phyloP scores from a whole-genome alignment of 2,888 invertebrate species.

The Mythimna impura region DNA sequence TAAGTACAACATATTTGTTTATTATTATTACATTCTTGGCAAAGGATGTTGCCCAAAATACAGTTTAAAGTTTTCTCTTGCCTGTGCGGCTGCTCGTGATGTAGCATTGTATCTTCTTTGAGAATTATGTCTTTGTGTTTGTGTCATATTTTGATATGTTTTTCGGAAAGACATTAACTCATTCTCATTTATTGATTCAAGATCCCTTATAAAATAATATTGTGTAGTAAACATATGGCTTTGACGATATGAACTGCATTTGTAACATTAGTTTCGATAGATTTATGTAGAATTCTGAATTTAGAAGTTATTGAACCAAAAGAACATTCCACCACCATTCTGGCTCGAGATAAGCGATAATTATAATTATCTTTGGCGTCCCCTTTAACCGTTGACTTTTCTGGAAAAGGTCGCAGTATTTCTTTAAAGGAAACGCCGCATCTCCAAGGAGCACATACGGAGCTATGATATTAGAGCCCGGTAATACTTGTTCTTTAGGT shows the following conservation, averaged over 20 bases:
- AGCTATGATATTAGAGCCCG: slow-evolving; percentile 45
- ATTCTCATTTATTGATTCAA: slow-evolving; percentile 54
- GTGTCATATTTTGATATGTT: slow-evolving; percentile 45
- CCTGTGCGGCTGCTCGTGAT: slow-evolving; percentile 56
- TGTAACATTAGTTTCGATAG: slow-evolving; percentile 53
- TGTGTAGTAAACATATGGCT: slow-evolving; percentile 57
- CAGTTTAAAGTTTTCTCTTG: slow-evolving; percentile 53
- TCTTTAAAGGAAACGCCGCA: slow-evolving; percentile 57
- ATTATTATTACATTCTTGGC: slow-evolving; percentile 39
- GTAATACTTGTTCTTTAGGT: slow-evolving; percentile 54
- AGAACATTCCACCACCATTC: slow-evolving; percentile 57
- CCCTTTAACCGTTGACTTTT: slow-evolving; percentile 43
- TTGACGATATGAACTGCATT: slow-evolving; percentile 58
- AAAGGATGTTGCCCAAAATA: slow-evolving; percentile 46
- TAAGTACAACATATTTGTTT: slow-evolving; percentile 44
- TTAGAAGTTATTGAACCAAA: slow-evolving; percentile 59
- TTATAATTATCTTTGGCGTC: slow-evolving; percentile 58
- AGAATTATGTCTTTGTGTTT: slow-evolving; percentile 43
- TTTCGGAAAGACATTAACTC: slow-evolving; percentile 49
- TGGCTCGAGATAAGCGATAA: slow-evolving; percentile 56
- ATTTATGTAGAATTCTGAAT: slow-evolving; percentile 58
- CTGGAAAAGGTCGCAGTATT: slow-evolving; percentile 48
- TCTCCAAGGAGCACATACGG: slow-evolving; percentile 43
- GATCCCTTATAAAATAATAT: slow-evolving; percentile 58
- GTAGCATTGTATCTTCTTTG: slow-evolving; percentile 54